These are phyloP conservation scores for Neofelis nebulosa DNA, from an alignment of 2,113 vertebrate species.

Conservation along the genomic window DNA sequence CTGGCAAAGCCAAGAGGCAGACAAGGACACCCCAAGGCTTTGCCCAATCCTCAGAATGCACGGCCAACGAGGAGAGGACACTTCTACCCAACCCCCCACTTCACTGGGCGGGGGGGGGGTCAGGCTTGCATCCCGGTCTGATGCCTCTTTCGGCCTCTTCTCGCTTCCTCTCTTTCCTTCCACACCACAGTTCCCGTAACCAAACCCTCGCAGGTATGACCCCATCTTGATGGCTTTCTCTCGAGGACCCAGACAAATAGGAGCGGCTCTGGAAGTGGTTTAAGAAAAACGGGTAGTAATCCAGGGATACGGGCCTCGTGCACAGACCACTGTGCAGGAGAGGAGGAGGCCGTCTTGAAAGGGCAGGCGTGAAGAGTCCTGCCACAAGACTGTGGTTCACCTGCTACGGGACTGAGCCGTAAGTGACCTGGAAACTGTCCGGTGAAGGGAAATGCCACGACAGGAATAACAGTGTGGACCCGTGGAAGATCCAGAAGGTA, in stretches of 20 bases:
- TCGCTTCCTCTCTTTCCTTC: background rate
- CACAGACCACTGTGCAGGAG: no score
- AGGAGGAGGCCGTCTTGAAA: background rate
- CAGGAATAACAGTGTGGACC: background rate
- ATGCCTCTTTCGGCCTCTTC: background rate
- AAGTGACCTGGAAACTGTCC: background rate
- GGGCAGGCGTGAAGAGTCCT: background rate
- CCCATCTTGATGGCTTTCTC: background rate
- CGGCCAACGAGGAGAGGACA: fast-evolving
- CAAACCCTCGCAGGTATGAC: background rate
- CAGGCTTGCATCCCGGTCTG: background rate
- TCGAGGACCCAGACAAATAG: background rate
- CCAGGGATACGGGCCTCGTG: no score
- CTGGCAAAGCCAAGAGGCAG: background rate
- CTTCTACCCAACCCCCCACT: background rate
- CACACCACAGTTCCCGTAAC: background rate
- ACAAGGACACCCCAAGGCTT: background rate
- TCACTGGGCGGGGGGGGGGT: background rate
- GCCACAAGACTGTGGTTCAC: background rate
- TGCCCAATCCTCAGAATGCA: background rate
- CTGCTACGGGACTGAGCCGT: background rate
- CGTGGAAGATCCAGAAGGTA: background rate
- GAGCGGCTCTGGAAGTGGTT: no score
- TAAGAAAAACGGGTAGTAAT: background rate
- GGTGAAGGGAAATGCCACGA: background rate